phyloP scores from a whole-genome alignment of 2,888 invertebrate genomes.

The Sericinus montela region DNA sequence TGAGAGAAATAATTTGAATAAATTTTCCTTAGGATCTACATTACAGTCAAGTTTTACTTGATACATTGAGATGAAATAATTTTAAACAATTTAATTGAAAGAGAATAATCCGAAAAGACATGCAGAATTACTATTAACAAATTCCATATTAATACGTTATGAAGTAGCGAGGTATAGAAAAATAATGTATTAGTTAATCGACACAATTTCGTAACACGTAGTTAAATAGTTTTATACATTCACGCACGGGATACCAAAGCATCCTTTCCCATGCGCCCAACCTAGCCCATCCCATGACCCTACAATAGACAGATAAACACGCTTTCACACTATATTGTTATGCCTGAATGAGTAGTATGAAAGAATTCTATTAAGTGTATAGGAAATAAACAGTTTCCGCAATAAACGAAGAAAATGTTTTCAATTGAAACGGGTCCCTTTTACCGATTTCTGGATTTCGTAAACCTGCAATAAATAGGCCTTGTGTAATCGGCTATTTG shows the following conservation, averaged over 20 bases:
- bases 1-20: no score
- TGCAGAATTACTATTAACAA: no score
- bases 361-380: slow-evolving; percentile 44
- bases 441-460: slow-evolving; percentile 38
- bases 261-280: slow-evolving; percentile 58
- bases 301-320: slow-evolving; percentile 34
- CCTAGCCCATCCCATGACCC: slow-evolving; percentile 56
- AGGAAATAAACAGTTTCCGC: slow-evolving; percentile 44
- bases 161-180: no score
- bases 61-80: no score
- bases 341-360: slow-evolving; percentile 50
- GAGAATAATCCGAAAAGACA: no score
- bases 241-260: not conserved
- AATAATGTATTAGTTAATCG: no score
- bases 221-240: no score
- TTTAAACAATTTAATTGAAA: no score
- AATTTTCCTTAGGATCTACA: no score
- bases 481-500: slow-evolving; percentile 4
- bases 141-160: no score
- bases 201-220: no score
- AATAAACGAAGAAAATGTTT: slow-evolving; percentile 39
- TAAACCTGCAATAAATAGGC: slow-evolving; percentile 4
- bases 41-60: no score
- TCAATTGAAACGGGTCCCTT: slow-evolving; percentile 40
- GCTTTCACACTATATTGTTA: slow-evolving; percentile 66